phyloP scores from a whole-genome alignment of 2,888 invertebrate species.

The Drosophila demipolita region DNA sequence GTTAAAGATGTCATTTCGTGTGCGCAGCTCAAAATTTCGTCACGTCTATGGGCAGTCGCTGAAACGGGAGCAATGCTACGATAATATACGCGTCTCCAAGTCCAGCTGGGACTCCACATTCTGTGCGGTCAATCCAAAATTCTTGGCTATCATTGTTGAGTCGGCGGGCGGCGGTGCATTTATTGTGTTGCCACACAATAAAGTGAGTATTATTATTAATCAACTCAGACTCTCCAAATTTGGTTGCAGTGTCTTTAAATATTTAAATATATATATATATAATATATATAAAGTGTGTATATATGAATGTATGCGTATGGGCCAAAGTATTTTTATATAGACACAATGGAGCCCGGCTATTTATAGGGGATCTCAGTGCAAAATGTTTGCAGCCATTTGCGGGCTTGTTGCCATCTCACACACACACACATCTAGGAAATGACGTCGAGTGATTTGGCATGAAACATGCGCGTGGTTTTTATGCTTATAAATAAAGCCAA shows the following conservation, averaged over 20 bases:
- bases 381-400: slow-evolving; percentile 65
- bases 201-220: slow-evolving; percentile 87
- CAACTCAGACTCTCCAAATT: slow-evolving; percentile 16
- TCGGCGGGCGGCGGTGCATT: slow-evolving; percentile 98
- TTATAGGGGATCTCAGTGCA: slow-evolving; percentile 56
- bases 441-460: slow-evolving; percentile 67
- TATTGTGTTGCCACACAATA: slow-evolving; percentile 96
- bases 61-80: slow-evolving; percentile 98
- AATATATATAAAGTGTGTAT: slow-evolving; percentile 3
- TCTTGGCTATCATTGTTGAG: slow-evolving; percentile 98
- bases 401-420: slow-evolving; percentile 61
- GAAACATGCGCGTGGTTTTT: slow-evolving; percentile 33
- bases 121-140: slow-evolving; percentile 99
- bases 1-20: slow-evolving; percentile 95
- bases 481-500: slow-evolving; percentile 50
- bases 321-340: slow-evolving; percentile 15
- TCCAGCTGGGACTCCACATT: slow-evolving; percentile 99
- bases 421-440: slow-evolving; percentile 32
- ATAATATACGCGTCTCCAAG: slow-evolving; percentile 98
- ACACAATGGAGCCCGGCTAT: slow-evolving; percentile 59
- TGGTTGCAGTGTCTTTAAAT: slow-evolving; percentile 19
- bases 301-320: slow-evolving; percentile 10
- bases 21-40: slow-evolving; percentile 98
- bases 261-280: slow-evolving; percentile 10
- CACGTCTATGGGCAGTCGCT: slow-evolving; percentile 95